Conservation (phyloP, 1,140 invertebrate species). For the Aphaenogaster floridana region DNA sequence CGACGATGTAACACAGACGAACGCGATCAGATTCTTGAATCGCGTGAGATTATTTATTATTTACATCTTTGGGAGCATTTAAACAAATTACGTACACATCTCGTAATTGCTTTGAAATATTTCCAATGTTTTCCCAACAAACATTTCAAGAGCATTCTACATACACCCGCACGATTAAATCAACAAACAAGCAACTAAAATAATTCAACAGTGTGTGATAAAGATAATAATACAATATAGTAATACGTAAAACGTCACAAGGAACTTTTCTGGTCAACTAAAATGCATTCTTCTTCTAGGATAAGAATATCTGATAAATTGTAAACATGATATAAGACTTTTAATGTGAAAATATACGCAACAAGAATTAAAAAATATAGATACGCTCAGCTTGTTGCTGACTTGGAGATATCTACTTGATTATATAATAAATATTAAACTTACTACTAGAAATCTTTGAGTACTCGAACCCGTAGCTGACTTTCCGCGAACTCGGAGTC, state of each 20-base stretch:
- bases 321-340: not conserved
- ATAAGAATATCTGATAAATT: conserved; percentile 4
- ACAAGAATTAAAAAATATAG: conserved; percentile 14
- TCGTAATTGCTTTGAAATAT: not conserved
- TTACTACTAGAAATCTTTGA: not conserved
- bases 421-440: conserved; percentile 14
- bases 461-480: not conserved
- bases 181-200: conserved; percentile 29
- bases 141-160: not conserved
- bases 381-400: not conserved
- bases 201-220: conserved; percentile 18
- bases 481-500: not conserved
- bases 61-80: conserved; percentile 40
- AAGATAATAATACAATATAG: conserved; percentile 7
- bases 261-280: conserved; percentile 12
- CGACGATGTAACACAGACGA: not conserved
- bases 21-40: not conserved
- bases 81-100: not conserved
- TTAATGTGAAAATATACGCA: conserved; percentile 1
- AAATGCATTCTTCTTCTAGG: not conserved
- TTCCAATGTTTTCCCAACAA: not conserved
- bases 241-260: conserved; percentile 7
- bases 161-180: conserved; percentile 19
- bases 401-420: not conserved
- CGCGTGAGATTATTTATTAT: not conserved